These are phyloP conservation scores for Cataglyphis altisquamis DNA, from an alignment of 2,888 invertebrate species.

Conservation along the genomic window DNA sequence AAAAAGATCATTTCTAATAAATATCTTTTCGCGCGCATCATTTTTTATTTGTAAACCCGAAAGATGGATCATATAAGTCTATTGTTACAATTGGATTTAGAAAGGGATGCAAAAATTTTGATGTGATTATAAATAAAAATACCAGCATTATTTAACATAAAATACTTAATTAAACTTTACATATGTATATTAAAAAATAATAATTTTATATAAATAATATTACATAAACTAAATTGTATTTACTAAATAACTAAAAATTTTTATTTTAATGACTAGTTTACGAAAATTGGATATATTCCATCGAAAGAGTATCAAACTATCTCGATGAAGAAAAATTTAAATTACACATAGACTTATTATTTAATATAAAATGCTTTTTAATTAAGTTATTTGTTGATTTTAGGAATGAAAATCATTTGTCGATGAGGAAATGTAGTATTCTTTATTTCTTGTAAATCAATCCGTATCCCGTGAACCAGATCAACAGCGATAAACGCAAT, in stretches of 20 bases:
- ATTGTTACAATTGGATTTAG: background rate
- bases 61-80: background rate
- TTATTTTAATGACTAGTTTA: background rate
- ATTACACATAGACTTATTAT: background rate
- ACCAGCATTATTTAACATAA: background rate
- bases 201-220: background rate
- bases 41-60: background rate
- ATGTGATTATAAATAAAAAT: background rate
- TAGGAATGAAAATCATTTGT: constrained; percentile 12
- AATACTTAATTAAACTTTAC: background rate
- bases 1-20: background rate
- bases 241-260: background rate
- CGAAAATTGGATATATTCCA: background rate
- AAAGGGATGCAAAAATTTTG: background rate
- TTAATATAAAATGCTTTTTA: background rate
- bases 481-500: constrained; percentile 64
- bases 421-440: background rate
- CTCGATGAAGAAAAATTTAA: background rate
- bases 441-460: constrained; percentile 48
- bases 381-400: background rate
- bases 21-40: background rate
- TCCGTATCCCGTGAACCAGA: constrained; percentile 51
- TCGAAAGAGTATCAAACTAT: background rate
- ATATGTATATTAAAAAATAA: background rate
- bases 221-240: background rate